Base-by-base conservation (phyloP, 2,113 vertebrate species). In the Axis porcinus region DNA sequence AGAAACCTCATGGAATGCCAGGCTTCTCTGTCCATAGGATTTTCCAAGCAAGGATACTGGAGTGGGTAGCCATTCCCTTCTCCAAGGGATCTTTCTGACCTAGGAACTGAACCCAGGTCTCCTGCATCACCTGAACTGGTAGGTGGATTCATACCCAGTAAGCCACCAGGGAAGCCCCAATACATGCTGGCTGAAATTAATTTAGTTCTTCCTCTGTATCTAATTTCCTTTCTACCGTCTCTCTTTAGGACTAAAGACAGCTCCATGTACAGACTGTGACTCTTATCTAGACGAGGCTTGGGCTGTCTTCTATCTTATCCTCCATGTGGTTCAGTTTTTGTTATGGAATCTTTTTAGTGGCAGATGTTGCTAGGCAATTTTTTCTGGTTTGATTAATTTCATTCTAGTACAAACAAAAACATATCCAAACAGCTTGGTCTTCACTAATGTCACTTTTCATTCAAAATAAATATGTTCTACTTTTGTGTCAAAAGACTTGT, bases 371-470 rank as follows among this genome's bases (percentile, higher is more conserved):
- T 93, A 90, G 97, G 50, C 74, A 50, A 67, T 88, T 97, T 95
- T 97, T 97, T 55, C 91, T 95, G 45, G 52, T 67, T 96, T 94
- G 82, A 96, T 96, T 97, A 90, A 98, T 89, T 97, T 95, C 64
- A 70, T 96, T 97, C 16, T 97, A 78, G 84, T 87, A 93, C 6
- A 90, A 97, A 96, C 78, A 97, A 97, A 97, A 96, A 70, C 12
- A 19, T 86, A 62, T 94, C 91, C 33, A 98, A 96, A 33, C 84
- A 92, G 27, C 70, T 78, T 97, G 74, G 3, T 91, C 83, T 96
- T 87, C 50, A 58, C n/a, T 86, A 96, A 95, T 74, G 25, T 57
- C 85, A 10, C 70, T 95, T 76, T 94, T 50, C 47, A 70, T 91
- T 50, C 93, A 95, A 97, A 97, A 74, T 92, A 98, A 98, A 96